Conservation (phyloP, 35 echinoderm and acorn worm species). For the Chiridota heheva region DNA sequence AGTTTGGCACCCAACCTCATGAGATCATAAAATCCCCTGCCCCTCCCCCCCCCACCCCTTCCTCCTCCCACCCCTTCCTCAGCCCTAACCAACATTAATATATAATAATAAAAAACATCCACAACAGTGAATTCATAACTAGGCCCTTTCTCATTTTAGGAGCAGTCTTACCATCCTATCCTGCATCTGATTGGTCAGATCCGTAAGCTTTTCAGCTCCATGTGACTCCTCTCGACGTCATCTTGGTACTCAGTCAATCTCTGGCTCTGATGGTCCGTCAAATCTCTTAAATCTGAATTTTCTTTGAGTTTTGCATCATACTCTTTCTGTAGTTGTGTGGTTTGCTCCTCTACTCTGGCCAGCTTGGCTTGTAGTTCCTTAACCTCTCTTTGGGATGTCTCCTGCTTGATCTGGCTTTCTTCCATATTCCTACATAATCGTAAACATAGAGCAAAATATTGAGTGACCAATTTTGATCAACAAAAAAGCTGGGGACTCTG, state of each 20-base stretch:
- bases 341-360: not conserved
- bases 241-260: not conserved
- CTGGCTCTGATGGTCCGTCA: slow-evolving; percentile 63
- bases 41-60: not conserved
- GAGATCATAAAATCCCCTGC: not conserved
- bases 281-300: slow-evolving; percentile 64
- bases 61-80: not conserved
- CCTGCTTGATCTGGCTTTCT: too few relatives aligned
- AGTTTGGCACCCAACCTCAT: too few relatives aligned
- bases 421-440: too few relatives aligned
- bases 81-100: too few relatives aligned
- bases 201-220: slow-evolving; percentile 51
- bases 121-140: too few relatives aligned
- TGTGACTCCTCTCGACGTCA: slow-evolving; percentile 39
- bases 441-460: too few relatives aligned
- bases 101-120: too few relatives aligned
- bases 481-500: too few relatives aligned
- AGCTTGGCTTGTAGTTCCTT: slow-evolving; percentile 41
- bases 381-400: too few relatives aligned
- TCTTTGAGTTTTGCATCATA: slow-evolving; percentile 26
- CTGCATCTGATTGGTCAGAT: slow-evolving; percentile 24
- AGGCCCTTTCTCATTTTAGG: too few relatives aligned
- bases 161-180: slow-evolving; percentile 23
- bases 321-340: not conserved
- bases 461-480: too few relatives aligned